These are phyloP conservation scores for Nomia melanderi DNA, from an alignment of 1,140 invertebrate genomes.

Conservation along the genomic window DNA sequence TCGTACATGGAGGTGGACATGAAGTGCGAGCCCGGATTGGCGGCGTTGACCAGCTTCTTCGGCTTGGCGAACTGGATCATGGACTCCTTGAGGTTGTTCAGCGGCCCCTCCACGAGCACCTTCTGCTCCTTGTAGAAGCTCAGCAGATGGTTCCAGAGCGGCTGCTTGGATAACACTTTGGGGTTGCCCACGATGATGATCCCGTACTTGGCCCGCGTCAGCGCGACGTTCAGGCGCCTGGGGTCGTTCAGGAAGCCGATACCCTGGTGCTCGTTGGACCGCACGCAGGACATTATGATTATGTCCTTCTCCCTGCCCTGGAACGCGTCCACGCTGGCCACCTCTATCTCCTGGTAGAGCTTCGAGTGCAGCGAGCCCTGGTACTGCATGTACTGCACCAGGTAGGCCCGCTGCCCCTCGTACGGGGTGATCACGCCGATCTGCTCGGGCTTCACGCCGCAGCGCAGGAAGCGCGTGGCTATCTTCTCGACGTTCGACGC, in stretches of 20 bases:
- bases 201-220: slow-evolving; percentile 98
- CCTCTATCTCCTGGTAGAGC: slow-evolving; percentile 99
- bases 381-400: slow-evolving; percentile 99
- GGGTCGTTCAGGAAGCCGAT: slow-evolving; percentile 99
- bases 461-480: slow-evolving; percentile 94
- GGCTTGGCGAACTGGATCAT: slow-evolving; percentile 98
- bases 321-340: slow-evolving; percentile 99
- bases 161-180: slow-evolving; percentile 98
- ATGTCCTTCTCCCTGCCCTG: slow-evolving; percentile 99
- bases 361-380: slow-evolving; percentile 98
- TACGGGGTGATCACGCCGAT: slow-evolving; percentile 99
- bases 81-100: slow-evolving; percentile 98
- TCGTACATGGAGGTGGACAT: slow-evolving; percentile 98
- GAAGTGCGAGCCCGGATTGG: slow-evolving; percentile 97
- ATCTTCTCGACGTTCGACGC: slow-evolving; percentile 99
- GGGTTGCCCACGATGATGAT: slow-evolving; percentile 99
- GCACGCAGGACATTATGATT: slow-evolving; percentile 98
- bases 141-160: slow-evolving; percentile 98
- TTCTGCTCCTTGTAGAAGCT: slow-evolving; percentile 99
- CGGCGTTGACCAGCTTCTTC: slow-evolving; percentile 95
- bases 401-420: slow-evolving; percentile 98
- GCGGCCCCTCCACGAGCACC: slow-evolving; percentile 97
- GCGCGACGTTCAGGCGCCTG: slow-evolving; percentile 97
- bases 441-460: slow-evolving; percentile 97
- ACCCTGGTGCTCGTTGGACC: slow-evolving; percentile 95